Evolutionary conservation across 2,797 vertebrate species (phyloP).

Genomic region (Gambelia wislizenii): DNA sequence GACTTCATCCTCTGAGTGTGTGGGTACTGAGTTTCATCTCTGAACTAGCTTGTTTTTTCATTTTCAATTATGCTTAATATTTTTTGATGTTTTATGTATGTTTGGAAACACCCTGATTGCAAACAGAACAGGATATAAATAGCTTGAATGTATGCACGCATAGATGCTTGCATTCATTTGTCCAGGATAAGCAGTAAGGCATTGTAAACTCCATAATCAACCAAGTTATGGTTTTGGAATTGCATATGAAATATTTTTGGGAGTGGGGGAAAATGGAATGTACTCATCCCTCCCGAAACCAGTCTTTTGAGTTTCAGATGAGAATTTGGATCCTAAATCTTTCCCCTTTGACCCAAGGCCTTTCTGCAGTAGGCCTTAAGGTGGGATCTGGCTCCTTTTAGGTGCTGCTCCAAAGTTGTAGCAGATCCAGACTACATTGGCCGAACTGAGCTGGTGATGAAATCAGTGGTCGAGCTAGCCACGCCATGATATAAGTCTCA

Average conservation of each 20-base stretch:
- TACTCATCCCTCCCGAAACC: not conserved
- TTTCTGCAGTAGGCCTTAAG: not conserved
- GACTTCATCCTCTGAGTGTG: not conserved
- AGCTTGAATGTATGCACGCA: not conserved
- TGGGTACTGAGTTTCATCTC: too few species aligned
- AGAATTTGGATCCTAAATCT: not conserved
- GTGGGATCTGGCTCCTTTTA: too few species aligned
- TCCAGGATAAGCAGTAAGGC: not conserved
- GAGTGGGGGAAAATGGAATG: not conserved
- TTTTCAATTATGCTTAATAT: not conserved
- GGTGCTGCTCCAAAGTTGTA: too few species aligned
- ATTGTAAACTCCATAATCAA: not conserved
- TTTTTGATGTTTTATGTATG: slow-evolving; percentile 19
- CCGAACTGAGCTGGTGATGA: not conserved
- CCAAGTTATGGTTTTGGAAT: not conserved
- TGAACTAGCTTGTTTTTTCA: not conserved
- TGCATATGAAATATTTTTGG: not conserved
- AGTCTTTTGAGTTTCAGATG: not conserved
- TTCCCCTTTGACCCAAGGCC: not conserved
- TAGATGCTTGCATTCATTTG: not conserved
- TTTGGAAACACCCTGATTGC: not conserved
- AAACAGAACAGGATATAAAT: not conserved
- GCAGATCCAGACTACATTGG: not conserved
- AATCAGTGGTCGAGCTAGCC: not conserved
- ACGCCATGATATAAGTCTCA: not conserved